Conservation (phyloP, 64 coral and sea anemone genomes). For the Anthopleura sola region DNA sequence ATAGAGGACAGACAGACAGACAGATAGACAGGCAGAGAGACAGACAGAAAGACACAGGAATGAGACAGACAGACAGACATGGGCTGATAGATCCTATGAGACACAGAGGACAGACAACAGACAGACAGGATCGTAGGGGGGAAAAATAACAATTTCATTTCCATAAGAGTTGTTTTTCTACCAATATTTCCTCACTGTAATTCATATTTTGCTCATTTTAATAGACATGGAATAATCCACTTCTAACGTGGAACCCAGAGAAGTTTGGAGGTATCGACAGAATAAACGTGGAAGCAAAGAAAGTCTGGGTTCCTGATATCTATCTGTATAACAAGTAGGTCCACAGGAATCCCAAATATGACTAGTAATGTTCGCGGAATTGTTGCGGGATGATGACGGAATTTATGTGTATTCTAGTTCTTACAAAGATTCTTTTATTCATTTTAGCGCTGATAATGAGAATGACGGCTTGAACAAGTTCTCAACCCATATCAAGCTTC, state of each 20-base stretch:
- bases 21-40: too few species aligned
- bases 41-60: too few species aligned
- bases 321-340: constrained; percentile 92
- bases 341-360: not conserved
- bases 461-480: constrained; percentile 71
- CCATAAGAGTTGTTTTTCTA: not conserved
- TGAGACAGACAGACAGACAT: too few species aligned
- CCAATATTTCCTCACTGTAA: not conserved
- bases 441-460: constrained; percentile 58
- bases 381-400: too few species aligned
- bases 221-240: constrained; percentile 66
- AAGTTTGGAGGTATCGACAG: constrained; percentile 41
- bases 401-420: too few species aligned
- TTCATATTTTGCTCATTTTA: not conserved
- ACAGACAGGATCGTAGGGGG: too few species aligned
- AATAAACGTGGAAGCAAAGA: constrained; percentile 49
- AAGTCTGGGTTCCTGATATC: constrained; percentile 79
- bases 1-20: too few species aligned
- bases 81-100: too few species aligned
- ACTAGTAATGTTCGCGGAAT: too few species aligned
- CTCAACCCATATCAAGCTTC: constrained; percentile 69
- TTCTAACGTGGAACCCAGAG: constrained; percentile 52
- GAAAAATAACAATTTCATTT: too few species aligned
- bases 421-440: too few species aligned
- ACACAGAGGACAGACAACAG: too few species aligned